A percentile compares a stretch with the other conserved stretches of the same genome.
These are phyloP conservation scores for Eilema caniola DNA, from an alignment of 2,888 invertebrate species.

Conservation along the genomic window DNA sequence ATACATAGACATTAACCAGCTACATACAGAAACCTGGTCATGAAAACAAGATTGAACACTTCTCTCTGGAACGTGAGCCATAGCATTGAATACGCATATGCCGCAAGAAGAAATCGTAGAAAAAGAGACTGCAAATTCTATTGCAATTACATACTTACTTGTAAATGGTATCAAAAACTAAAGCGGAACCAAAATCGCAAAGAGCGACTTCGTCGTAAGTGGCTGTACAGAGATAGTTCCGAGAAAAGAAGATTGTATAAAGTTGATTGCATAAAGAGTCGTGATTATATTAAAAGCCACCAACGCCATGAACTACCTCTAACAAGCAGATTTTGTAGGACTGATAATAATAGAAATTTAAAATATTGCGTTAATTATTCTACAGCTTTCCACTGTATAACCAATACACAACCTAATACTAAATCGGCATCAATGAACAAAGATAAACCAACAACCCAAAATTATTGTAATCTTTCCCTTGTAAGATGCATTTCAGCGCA, in stretches of 20 bases:
- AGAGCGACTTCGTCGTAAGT: not conserved
- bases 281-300: not conserved
- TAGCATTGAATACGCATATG: not conserved
- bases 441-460: not conserved
- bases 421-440: not conserved
- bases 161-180: constrained; percentile 23
- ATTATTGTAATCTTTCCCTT: not conserved
- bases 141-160: constrained; percentile 21
- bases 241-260: not conserved
- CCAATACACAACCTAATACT: not conserved
- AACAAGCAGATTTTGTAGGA: not conserved
- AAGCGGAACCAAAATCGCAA: constrained; percentile 9
- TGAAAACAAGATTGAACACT: constrained; percentile 27
- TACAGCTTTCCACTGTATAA: not conserved
- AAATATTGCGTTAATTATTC: constrained; percentile 2
- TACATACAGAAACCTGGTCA: constrained; percentile 14
- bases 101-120: constrained; percentile 4
- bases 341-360: not conserved
- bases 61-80: constrained; percentile 18
- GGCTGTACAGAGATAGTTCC: constrained; percentile 2
- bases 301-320: not conserved
- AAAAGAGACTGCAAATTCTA: constrained; percentile 17
- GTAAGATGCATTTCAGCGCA: constrained; percentile 35
- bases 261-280: not conserved
- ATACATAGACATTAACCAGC: not conserved